Conservation (phyloP, 2,888 invertebrate species). For the Trachelus troglodyta region DNA sequence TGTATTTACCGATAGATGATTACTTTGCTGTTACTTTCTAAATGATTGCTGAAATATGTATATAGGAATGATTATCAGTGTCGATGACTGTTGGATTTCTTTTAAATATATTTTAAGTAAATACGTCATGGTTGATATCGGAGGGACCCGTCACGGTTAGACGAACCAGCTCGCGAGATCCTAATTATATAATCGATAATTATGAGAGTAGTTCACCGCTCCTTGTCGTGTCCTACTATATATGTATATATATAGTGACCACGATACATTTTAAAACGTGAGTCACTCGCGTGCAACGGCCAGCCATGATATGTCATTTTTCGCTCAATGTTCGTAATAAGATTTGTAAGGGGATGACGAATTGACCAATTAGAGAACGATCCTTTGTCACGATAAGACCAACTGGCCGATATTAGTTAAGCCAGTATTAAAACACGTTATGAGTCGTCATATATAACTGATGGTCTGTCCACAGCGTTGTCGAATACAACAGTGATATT, state of each 20-base stretch:
- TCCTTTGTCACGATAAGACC: slow-evolving; percentile 59
- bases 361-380: slow-evolving; percentile 65
- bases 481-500: background rate
- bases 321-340: slow-evolving; percentile 61
- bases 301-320: slow-evolving; percentile 54
- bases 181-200: slow-evolving; percentile 60
- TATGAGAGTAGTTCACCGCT: slow-evolving; percentile 29
- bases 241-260: slow-evolving; percentile 19
- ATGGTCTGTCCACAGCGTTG: background rate
- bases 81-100: background rate
- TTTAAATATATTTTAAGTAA: background rate
- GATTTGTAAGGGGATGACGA: slow-evolving; percentile 65
- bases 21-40: background rate
- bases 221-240: background rate
- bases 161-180: background rate
- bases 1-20: background rate
- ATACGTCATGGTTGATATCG: background rate
- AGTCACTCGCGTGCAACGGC: slow-evolving; percentile 59
- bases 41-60: background rate
- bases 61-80: background rate
- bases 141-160: background rate
- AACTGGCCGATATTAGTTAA: slow-evolving; percentile 32
- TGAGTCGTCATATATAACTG: background rate
- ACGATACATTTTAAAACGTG: slow-evolving; percentile 57
- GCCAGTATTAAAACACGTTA: background rate